Percentiles rank a stretch among this genome's conserved stretches.
Evolutionary conservation across 2,888 invertebrate species (phyloP).

Genomic region (Ormia ochracea): DNA sequence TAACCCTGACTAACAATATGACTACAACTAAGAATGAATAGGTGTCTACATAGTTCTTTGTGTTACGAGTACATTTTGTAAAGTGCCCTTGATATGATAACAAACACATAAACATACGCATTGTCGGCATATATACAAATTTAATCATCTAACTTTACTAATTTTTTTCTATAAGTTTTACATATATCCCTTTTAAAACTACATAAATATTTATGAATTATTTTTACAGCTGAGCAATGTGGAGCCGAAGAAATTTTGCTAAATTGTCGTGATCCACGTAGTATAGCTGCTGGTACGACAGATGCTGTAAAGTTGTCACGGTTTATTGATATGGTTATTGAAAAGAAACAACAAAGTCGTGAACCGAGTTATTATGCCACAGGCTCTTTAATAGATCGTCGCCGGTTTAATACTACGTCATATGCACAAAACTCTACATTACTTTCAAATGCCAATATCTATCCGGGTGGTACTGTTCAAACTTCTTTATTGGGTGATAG

Average conservation of each 20-base stretch:
- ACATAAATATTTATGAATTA: neutral
- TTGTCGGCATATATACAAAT: too few relatives aligned
- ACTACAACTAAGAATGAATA: too few relatives aligned
- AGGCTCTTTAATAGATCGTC: conserved; percentile 37
- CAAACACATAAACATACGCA: too few relatives aligned
- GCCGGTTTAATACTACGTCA: conserved; percentile 54
- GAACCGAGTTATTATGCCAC: conserved; percentile 65
- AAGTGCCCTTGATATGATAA: too few relatives aligned
- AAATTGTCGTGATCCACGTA: conserved; percentile 84
- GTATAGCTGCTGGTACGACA: conserved; percentile 94
- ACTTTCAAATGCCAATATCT: conserved; percentile 8
- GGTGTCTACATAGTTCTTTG: too few relatives aligned
- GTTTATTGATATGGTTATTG: conserved; percentile 91
- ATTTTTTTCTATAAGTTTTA: neutral
- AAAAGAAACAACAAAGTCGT: conserved; percentile 71
- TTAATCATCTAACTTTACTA: too few relatives aligned
- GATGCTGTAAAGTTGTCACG: conserved; percentile 94
- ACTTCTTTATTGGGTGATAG: neutral
- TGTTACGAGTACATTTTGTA: too few relatives aligned
- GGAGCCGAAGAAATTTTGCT: conserved; percentile 95
- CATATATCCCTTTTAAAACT: neutral
- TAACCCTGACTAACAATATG: conserved; percentile 11
- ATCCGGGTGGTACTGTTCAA: neutral
- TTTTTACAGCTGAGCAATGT: conserved; percentile 87
- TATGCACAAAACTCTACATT: conserved; percentile 10